phyloP scores from a whole-genome alignment of 2,113 vertebrate species.

The Pelecanus crispus region DNA sequence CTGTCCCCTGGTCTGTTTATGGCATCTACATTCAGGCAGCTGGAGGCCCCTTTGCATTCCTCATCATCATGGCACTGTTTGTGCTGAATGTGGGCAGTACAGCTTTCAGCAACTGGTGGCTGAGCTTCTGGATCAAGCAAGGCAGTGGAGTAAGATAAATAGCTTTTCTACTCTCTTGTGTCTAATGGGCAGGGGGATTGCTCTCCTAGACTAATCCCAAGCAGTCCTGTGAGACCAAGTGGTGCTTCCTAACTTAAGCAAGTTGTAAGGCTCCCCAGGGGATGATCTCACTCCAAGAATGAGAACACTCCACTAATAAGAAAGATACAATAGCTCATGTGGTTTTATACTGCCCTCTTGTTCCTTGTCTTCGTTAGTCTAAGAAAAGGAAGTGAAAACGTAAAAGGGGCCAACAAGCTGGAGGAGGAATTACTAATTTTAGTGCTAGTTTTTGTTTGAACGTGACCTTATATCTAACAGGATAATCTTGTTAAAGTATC shows the following conservation, averaged over 20 bases:
- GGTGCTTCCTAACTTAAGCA: not conserved
- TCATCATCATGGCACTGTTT: conserved; percentile 85
- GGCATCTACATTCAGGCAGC: conserved; percentile 84
- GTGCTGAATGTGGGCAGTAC: conserved; percentile 89
- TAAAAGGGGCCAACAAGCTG: not conserved
- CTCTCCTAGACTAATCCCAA: not conserved
- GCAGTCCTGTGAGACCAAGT: not conserved
- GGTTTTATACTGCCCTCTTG: not conserved
- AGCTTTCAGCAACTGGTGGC: conserved; percentile 93
- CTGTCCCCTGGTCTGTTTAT: conserved; percentile 86
- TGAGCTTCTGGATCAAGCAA: conserved; percentile 95
- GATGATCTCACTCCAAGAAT: not conserved
- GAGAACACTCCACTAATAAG: not conserved
- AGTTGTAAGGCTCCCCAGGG: not conserved
- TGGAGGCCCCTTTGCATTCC: conserved; percentile 83
- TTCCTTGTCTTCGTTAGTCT: not conserved
- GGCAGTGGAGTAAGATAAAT: conserved; percentile 86
- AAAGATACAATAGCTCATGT: not conserved
- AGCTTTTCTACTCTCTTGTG: not conserved
- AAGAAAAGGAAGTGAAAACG: not conserved
- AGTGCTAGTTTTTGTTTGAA: not conserved
- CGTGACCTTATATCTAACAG: not conserved
- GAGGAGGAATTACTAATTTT: not conserved
- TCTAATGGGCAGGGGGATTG: not conserved
- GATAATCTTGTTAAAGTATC: not conserved